phyloP scores from a whole-genome alignment of 2,797 vertebrate species.

The Peromyscus eremicus region DNA sequence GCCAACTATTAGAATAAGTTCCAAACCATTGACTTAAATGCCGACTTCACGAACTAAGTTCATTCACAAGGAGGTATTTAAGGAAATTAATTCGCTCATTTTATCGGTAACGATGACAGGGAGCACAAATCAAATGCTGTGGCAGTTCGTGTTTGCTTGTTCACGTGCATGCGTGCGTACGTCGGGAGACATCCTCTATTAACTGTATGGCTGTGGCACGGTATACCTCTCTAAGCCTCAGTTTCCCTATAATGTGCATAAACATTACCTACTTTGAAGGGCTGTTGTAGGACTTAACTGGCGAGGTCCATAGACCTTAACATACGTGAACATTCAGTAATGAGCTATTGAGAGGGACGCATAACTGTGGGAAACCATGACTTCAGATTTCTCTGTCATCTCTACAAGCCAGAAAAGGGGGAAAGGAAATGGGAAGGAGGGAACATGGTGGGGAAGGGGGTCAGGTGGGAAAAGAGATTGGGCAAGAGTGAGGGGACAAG shows the following conservation, averaged over 20 bases:
- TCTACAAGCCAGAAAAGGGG: neutral
- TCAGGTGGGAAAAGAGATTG: neutral
- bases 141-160: neutral
- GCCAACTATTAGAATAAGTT: neutral
- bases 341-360: neutral
- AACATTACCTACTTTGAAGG: neutral
- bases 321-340: neutral
- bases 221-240: neutral
- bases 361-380: neutral
- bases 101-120: neutral
- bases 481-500: too few relatives aligned
- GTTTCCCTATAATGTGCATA: neutral
- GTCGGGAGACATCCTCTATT: neutral
- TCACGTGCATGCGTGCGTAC: neutral
- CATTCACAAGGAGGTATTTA: neutral
- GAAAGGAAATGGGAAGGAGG: too few relatives aligned
- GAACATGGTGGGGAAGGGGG: rapidly evolving
- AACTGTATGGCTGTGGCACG: too few relatives aligned
- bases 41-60: neutral
- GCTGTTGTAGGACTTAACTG: neutral
- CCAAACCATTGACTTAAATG: neutral
- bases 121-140: neutral
- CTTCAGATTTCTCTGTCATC: neutral
- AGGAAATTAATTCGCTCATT: neutral
- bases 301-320: neutral